Conservation (phyloP, 2,113 vertebrate genomes). For the Mus pahari region DNA sequence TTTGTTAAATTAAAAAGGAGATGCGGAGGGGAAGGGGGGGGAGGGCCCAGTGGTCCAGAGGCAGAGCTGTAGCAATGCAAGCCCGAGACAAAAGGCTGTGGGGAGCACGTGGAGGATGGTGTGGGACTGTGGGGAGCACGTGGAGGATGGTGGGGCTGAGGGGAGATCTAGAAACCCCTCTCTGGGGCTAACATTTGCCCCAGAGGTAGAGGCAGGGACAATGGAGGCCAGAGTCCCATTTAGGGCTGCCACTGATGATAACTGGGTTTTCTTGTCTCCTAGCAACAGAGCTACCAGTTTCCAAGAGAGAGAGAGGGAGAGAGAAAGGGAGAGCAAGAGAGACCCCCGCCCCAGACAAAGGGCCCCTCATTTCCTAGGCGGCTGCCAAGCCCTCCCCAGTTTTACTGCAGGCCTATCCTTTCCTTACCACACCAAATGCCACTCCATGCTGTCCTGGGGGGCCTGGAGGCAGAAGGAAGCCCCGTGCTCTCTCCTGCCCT, state of each 20-base stretch:
- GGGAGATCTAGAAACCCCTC: not conserved
- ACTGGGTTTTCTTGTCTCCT: constrained; percentile 78
- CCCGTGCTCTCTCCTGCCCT: not conserved
- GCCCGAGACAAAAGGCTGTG: constrained; percentile 54
- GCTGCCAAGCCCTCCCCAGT: not conserved
- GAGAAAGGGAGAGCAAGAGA: not conserved
- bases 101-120: not conserved
- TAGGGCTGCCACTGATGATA: constrained; percentile 63
- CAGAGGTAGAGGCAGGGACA: constrained; percentile 60
- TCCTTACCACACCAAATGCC: not conserved
- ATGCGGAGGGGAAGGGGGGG: constrained; percentile 52
- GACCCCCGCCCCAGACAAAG: not conserved
- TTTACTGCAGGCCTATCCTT: not conserved
- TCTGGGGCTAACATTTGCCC: constrained; percentile 30
- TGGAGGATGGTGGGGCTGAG: not conserved
- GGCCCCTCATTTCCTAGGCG: not conserved
- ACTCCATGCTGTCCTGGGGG: not conserved
- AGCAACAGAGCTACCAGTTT: constrained; percentile 78
- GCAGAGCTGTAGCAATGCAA: not conserved
- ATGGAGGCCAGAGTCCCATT: constrained; percentile 53
- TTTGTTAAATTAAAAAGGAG: constrained; percentile 80
- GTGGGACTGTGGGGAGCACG: not conserved
- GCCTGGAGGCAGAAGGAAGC: not conserved
- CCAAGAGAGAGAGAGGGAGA: not conserved
- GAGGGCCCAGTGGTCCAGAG: constrained; percentile 35